These are phyloP conservation scores for Apogon hyalosoma DNA, from an alignment of 2,797 vertebrate species.

Conservation along the genomic window DNA sequence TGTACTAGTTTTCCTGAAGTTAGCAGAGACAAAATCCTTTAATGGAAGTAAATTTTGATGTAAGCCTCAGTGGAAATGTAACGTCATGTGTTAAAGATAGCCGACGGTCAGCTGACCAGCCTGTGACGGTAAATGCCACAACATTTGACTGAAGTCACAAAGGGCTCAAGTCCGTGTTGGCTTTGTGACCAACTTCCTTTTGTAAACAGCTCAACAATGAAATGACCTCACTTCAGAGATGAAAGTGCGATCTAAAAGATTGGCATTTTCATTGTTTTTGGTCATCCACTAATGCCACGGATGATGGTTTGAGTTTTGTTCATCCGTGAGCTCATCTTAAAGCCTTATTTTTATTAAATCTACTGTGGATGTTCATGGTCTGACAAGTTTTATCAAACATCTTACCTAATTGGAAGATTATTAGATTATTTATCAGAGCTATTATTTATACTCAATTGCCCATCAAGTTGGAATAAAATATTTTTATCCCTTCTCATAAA, in stretches of 20 bases:
- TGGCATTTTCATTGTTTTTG: neutral
- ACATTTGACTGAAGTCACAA: constrained; percentile 6
- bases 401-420: too few relatives aligned
- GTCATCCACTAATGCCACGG: neutral
- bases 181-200: constrained; percentile 43
- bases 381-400: too few relatives aligned
- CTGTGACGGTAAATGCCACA: constrained; percentile 20
- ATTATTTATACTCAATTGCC: too few relatives aligned
- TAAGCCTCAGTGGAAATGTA: constrained; percentile 10
- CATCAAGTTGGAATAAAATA: too few relatives aligned
- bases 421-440: too few relatives aligned
- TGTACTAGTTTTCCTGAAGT: constrained; percentile 20
- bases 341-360: too few relatives aligned
- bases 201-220: constrained; percentile 29
- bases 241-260: neutral
- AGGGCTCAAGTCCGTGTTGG: constrained; percentile 11
- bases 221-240: constrained; percentile 17
- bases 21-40: constrained; percentile 48
- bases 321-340: neutral
- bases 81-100: constrained; percentile 27
- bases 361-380: neutral
- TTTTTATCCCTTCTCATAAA: too few relatives aligned
- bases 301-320: neutral
- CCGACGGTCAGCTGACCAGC: constrained; percentile 13
- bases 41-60: constrained; percentile 37